Evolutionary conservation across 2,113 vertebrate genomes (phyloP), one percentile per base, ranked within the genome.

Genomic region (Eulemur macaco): DNA sequence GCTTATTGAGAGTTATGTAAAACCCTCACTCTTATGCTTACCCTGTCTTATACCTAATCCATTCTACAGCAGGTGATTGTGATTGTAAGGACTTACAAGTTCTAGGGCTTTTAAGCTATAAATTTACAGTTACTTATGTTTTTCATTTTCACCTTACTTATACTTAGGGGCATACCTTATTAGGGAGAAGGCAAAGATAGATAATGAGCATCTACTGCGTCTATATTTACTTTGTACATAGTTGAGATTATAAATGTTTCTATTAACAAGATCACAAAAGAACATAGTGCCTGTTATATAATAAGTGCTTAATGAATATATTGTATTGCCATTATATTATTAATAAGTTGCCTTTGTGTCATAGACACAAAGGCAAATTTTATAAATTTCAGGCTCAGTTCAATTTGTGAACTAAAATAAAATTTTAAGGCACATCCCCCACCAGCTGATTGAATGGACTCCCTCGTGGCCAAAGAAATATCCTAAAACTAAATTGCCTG

Each of bases 251-350:
- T 42, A n/a, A 47, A 89, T 86, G 4, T 71, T 85, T 89, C 31
- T 95, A 5, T 86, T 93, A 73, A 81, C 60, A 84, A 91, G 27
- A 85, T 80, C 52, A 90, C n/a, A 89, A 52, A 20, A 78, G 31
- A 87, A 13, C 27, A 80, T 17, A 91, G 1, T 82, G 17, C 6
- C 9, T 69, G 4, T 42, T 90, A 68, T 0, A 45, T 71, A 90
- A n/a, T 39, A 96, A 52, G 11, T 63, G 14, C 2, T 87, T 76
- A 85, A 47, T 90, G n/a, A 94, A 37, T 89, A 37, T 64, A 31
- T 21, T 60, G 21, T 60, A 27, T 60, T 25, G 58, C 56, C 56
- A 25, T 58, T 58, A 20, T 23, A 58, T 58, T 58, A 58, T 25
- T 58, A 58, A 25, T 23, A 58, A 58, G 25, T 58, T 58, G 56